Base-by-base conservation (phyloP, 2,113 vertebrate species). In the Hypocryptadius cinnamomeus region DNA sequence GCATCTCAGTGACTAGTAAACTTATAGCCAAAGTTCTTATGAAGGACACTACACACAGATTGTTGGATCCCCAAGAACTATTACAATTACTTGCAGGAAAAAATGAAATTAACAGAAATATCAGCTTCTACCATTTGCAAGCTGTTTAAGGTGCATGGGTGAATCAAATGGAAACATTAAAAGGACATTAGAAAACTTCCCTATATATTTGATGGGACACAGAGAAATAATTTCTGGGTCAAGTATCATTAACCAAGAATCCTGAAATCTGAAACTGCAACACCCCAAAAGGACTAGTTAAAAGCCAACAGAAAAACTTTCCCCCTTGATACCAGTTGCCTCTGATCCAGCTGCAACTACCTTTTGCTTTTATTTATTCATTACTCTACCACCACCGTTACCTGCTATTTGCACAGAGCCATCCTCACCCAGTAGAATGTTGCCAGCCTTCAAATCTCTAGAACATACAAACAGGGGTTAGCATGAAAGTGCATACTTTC, bases 371-470 rank as follows among this genome's bases (percentile, higher is more conserved):
- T 60, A 68, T 64, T 48, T 60, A 56, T 39, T 50, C 27, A 71
- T 53, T 72, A 91, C 11, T 60, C 40, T 51, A 60, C 79, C 39
- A 85, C 28, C 3, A 6, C 30, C 40, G 78, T 98, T 98, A 99
- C 99, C 99, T 99, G 99, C 99, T 97, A 99, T 99, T 98, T 99
- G 99, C 93, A 99, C 98, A 15, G 99, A 99, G 78, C 99, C 99
- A 92, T 99, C 99, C 94, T 99, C 99, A 94, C 99, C 99, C 94
- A 99, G 97, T 85, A 99, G 98, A 97, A 99, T 99, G 97, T 99
- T 99, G 73, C 99, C 99, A 94, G 99, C 99, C 97, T 99, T 99
- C 97, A 99, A 98, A 96, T 99, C 99, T 97, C 99, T 99, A 93
- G 86, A 97, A 97, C 66, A 15, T 72, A 95, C 56, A 91, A 96